Evolutionary conservation across 1,140 invertebrate species (phyloP), one percentile per base, ranked within the genome.

Genomic region (Drosophila micromelanica): DNA sequence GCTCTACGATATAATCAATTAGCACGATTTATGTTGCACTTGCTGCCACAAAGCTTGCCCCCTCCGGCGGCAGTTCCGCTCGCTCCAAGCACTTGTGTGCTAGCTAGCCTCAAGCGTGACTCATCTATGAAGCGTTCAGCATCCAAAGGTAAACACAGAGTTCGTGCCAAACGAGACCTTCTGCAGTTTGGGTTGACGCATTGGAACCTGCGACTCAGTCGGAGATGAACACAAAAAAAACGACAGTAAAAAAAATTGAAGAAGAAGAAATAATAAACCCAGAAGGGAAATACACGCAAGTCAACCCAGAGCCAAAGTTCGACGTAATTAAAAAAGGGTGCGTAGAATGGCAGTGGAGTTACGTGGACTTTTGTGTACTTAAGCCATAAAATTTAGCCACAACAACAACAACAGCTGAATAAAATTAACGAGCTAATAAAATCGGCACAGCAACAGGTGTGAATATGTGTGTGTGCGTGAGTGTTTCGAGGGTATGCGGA

Each of bases 11-110:
- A 80, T 73, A 77, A 89, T 89, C 84, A 84, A 84, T 89, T 89
- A 89, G 76, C 84, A 89, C 84, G 84, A 89, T 73, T 84, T 89
- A 89, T 84, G 84, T 74, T 89, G 84, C 84, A 87, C 80, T 85
- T 85, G 80, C 43, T 48, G 67, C 57, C 48, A 51, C 45, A 40
- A 15, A 55, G 42, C 37, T 57, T 60, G 61, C 73, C 35, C 32
- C 11, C 23, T 74, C 60, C 63, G 37, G 38, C 52, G 37, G 55
- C 82, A 73, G 62, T 67, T 78, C 76, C 80, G 72, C 67, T 61
- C 49, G 62, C 64, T 52, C 40, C 48, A 74, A 78, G 57, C 73
- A 61, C 81, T 80, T 59, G 64, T 59, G 64, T 61, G 72, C 20
- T 23, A 23, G 20, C 59, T 82, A 63, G 78, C 78, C 75, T 68